These are phyloP conservation scores for Penaeus monodon DNA, from an alignment of 2,888 invertebrate genomes.

Conservation along the genomic window DNA sequence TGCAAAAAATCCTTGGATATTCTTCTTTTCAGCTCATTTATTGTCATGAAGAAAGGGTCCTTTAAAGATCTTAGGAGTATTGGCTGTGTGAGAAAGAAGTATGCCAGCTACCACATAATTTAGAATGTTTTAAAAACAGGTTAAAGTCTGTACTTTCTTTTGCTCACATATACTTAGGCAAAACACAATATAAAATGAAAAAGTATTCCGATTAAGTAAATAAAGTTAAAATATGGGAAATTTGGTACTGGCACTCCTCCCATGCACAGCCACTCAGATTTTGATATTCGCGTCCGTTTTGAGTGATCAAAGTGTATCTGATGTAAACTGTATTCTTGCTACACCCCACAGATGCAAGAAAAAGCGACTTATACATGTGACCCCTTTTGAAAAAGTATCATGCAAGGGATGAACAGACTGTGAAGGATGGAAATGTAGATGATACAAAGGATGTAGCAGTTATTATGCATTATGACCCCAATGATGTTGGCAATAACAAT, in stretches of 20 bases:
- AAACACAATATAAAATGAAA: neutral
- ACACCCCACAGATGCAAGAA: conserved; percentile 22
- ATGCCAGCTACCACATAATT: conserved; percentile 3
- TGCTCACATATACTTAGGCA: neutral
- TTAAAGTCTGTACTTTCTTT: neutral
- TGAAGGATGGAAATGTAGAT: neutral
- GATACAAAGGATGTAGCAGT: too few species aligned
- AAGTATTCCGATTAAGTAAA: too few species aligned
- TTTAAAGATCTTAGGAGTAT: conserved; percentile 13
- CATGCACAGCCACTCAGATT: neutral
- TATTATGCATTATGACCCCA: neutral
- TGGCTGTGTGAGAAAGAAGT: conserved; percentile 13
- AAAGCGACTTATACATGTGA: conserved; percentile 1
- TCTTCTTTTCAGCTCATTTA: conserved; percentile 8
- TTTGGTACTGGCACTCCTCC: conserved; percentile 4
- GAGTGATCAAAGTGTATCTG: neutral
- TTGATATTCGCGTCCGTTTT: neutral
- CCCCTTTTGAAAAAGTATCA: neutral
- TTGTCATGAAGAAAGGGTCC: neutral
- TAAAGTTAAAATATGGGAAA: neutral
- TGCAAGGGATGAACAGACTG: neutral
- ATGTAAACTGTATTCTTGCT: conserved; percentile 5
- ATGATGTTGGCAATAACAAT: neutral
- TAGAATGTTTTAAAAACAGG: neutral
- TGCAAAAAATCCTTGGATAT: conserved; percentile 10